A percentile compares a stretch with the other conserved stretches of the same genome.
phyloP scores from a whole-genome alignment of 2,113 vertebrate species.

The Ptilonorhynchus violaceus region DNA sequence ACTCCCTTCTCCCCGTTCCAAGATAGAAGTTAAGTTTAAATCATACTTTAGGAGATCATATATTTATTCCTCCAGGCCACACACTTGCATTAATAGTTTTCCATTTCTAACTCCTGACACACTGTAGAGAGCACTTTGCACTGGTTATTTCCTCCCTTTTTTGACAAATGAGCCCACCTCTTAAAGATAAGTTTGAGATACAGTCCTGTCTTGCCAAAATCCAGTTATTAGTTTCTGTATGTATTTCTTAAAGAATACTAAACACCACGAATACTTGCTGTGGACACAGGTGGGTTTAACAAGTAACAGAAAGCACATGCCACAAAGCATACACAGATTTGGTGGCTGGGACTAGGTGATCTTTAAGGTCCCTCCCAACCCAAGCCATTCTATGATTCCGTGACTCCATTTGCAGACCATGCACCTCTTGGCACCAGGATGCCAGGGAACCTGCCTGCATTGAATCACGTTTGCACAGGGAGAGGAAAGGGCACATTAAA shows the following conservation, averaged over 20 bases:
- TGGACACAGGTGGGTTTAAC: not conserved
- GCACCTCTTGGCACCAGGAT: no score
- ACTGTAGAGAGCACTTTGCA: not conserved
- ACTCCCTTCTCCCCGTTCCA: not conserved
- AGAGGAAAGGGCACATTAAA: not conserved
- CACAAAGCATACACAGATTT: accelerated
- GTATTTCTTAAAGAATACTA: not conserved
- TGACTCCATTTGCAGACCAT: not conserved
- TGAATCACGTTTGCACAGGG: accelerated
- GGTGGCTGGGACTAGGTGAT: not conserved
- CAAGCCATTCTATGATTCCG: not conserved
- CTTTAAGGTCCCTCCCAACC: not conserved
- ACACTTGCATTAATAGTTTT: not conserved
- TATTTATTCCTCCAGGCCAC: not conserved
- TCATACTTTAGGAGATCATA: not conserved
- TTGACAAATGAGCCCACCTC: not conserved
- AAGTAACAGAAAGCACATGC: not conserved
- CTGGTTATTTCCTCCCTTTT: not conserved
- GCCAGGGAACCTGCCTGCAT: not conserved
- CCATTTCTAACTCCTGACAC: not conserved
- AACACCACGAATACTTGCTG: not conserved
- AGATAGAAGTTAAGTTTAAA: not conserved
- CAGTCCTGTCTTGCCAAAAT: not conserved
- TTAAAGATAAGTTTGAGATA: not conserved
- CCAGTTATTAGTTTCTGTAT: not conserved